phyloP scores from a whole-genome alignment of 2,888 invertebrate genomes.

The Ormyrus thymus region DNA sequence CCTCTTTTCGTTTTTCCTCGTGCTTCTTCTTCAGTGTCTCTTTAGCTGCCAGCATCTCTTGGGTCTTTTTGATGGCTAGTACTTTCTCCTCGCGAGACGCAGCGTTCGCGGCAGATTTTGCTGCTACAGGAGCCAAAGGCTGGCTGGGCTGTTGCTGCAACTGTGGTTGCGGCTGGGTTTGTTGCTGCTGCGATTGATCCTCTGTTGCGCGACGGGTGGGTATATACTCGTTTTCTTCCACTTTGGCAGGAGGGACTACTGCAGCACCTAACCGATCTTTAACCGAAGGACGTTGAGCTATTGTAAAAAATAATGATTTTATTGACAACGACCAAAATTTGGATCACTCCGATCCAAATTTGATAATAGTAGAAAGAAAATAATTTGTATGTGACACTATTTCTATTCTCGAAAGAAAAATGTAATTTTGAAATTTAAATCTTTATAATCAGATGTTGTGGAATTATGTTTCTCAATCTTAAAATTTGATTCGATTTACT shows the following conservation, averaged over 20 bases:
- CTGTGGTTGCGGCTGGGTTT: conserved; percentile 51
- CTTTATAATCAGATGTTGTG: too few relatives aligned
- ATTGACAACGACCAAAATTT: background rate
- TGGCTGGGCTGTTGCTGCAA: conserved; percentile 57
- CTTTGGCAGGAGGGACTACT: conserved; percentile 59
- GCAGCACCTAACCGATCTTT: conserved; percentile 72
- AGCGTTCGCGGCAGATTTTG: conserved; percentile 58
- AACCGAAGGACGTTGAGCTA: conserved; percentile 70
- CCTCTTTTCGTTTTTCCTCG: conserved; percentile 85
- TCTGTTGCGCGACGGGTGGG: conserved; percentile 71
- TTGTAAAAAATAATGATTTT: background rate
- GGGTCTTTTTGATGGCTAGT: conserved; percentile 77
- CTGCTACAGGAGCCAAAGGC: conserved; percentile 66
- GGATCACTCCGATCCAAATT: too few relatives aligned
- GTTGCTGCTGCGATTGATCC: conserved; percentile 60
- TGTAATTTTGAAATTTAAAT: too few relatives aligned
- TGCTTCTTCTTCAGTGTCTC: conserved; percentile 84
- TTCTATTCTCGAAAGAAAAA: too few relatives aligned
- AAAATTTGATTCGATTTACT: too few relatives aligned
- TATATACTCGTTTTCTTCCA: conserved; percentile 72
- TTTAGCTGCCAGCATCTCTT: conserved; percentile 79
- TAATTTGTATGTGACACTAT: too few relatives aligned
- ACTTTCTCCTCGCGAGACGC: conserved; percentile 71
- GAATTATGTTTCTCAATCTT: too few relatives aligned
- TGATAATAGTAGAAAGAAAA: too few relatives aligned